Evolutionary conservation across 2,888 invertebrate genomes (phyloP), one percentile per base, ranked within the genome.

Genomic region (Plebejus argus): DNA sequence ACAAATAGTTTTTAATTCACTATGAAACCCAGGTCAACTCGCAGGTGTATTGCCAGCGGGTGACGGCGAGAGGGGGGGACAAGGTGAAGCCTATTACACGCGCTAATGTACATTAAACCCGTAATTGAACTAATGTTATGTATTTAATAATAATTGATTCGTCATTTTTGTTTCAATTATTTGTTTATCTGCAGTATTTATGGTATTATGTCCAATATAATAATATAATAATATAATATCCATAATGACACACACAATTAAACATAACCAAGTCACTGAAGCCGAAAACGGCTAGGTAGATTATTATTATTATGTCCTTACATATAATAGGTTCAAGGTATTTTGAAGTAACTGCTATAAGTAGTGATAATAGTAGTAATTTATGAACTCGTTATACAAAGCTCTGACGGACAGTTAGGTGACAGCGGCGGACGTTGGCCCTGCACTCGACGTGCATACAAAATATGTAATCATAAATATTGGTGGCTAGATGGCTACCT

Each of bases 391-490:
- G 23, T 49, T 20, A 66, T 66, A 76, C 20, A 75, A 58, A 76
- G 53, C 78, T 70, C 56, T 28, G 23, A 56, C 70, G 58, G 77
- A 72, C 72, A 71, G 72, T 56, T 76, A 76, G 45, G 58, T 71
- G 71, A 35, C 71, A 39, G 83, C 82, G 82, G 84, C 89, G 91
- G 91, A 82, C 91, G 87, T 86, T 89, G 90, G 89, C 90, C 90
- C 87, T 79, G 83, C 83, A 84, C 88, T 87, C 84, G 84, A 82
- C 83, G 83, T 82, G 91, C 90, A 92, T 92, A 89, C 88, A 86
- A 80, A n/a, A n/a, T n/a, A 85, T 84, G 83, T 86, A 86, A 88
- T 91, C 87, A 92, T 92, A 89, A 91, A 90, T 92, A 92, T 92
- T 89, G 85, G 90, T 82, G 81, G 82, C 84, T 84, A 83, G 85